A percentile compares a stretch with the other conserved stretches of the same genome.
phyloP scores from a whole-genome alignment of 2,797 vertebrate species.

The Tapera naevia region DNA sequence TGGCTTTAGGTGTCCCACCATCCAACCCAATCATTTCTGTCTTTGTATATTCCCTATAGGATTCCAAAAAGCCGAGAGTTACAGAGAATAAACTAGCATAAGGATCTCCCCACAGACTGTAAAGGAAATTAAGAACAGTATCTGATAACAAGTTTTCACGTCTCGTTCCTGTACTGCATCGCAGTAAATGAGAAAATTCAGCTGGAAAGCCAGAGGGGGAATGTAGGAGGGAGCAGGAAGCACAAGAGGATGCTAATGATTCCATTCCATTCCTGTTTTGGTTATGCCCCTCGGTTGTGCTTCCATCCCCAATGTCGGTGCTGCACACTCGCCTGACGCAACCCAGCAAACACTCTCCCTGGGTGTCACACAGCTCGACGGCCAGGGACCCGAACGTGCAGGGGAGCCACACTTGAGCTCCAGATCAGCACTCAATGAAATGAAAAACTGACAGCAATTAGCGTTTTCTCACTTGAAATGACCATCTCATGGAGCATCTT shows the following conservation, averaged over 20 bases:
- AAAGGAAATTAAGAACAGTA: background rate
- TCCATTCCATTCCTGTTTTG: background rate
- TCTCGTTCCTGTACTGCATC: background rate
- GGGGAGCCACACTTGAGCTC: background rate
- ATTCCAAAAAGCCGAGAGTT: background rate
- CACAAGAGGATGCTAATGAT: background rate
- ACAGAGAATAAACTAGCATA: background rate
- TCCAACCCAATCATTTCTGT: background rate
- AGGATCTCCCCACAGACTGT: background rate
- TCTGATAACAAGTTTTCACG: background rate
- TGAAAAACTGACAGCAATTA: conserved; percentile 1
- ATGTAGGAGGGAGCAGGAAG: background rate
- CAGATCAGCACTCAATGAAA: conserved; percentile 43
- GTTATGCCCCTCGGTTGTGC: background rate
- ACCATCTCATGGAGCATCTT: background rate
- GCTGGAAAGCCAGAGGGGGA: background rate
- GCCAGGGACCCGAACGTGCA: background rate
- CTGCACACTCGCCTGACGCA: background rate
- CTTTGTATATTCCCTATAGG: fast-evolving
- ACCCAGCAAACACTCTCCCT: background rate
- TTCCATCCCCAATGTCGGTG: background rate
- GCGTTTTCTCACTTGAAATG: background rate
- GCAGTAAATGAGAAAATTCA: background rate
- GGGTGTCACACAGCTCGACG: background rate
- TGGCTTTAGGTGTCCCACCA: background rate